phyloP scores from a whole-genome alignment of 2,113 vertebrate species.

The Promerops cafer region DNA sequence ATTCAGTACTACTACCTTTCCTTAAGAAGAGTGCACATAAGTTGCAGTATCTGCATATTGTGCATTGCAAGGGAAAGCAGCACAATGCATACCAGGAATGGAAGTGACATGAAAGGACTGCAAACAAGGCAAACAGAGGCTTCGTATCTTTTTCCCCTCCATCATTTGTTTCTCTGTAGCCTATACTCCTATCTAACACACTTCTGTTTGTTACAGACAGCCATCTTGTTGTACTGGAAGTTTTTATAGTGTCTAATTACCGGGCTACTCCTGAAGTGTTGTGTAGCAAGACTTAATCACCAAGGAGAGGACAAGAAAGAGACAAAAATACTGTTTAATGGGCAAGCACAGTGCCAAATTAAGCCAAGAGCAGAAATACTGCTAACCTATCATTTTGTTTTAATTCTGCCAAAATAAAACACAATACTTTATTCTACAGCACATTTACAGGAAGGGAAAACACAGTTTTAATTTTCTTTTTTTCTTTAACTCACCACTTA shows the following conservation, averaged over 20 bases:
- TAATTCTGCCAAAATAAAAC: background rate
- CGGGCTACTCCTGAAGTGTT: background rate
- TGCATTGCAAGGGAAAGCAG: background rate
- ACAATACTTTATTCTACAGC: background rate
- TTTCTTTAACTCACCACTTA: background rate
- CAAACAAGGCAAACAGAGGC: background rate
- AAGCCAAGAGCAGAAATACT: background rate
- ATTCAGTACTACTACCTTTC: background rate
- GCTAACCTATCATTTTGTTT: background rate
- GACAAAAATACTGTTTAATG: background rate
- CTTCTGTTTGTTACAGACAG: background rate
- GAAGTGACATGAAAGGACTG: background rate
- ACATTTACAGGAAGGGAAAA: background rate
- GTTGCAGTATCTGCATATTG: background rate
- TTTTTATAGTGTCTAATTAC: background rate
- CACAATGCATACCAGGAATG: background rate
- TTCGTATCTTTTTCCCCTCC: background rate
- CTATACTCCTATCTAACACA: background rate
- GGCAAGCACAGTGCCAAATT: background rate
- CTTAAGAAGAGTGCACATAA: rapidly evolving
- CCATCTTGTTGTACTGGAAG: background rate
- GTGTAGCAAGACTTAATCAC: background rate
- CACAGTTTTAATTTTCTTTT: background rate
- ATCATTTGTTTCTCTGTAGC: background rate
- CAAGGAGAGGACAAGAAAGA: background rate